Base-by-base conservation (phyloP, 37 sponge, comb jelly and placozoan genomes). In the Beroe ovata region DNA sequence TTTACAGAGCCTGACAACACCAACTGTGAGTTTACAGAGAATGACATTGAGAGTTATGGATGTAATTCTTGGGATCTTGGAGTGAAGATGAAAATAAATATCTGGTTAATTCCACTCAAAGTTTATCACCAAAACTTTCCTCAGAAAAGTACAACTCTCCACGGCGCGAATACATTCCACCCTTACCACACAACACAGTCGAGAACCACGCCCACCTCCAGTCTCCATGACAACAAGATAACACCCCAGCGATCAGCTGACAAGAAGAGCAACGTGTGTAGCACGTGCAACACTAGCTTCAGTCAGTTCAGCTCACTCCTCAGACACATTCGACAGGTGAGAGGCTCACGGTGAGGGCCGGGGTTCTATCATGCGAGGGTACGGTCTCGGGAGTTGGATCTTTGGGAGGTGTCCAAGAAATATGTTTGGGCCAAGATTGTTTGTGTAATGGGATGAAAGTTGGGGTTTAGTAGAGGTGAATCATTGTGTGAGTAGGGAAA, bases 311-410 rank as follows among this genome's bases (percentile, higher is more conserved):
- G 54, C 26, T 77, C 84, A 42, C 84, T 77, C 33, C 84, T 77
- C 84, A 77, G 84, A 77, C 84, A 77, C 84, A 77, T 77, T 54
- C 2, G 84, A 77, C 84, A 77, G 84, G 84, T 77, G 32, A 36
- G n/a, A n/a, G n/a, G n/a, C n/a, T n/a, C n/a, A n/a, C n/a, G n/a
- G n/a, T n/a, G n/a, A n/a, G n/a, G n/a, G n/a, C n/a, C n/a, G n/a
- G n/a, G n/a, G n/a, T n/a, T n/a, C n/a, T n/a, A n/a, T n/a, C n/a
- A n/a, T n/a, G n/a, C n/a, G n/a, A n/a, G n/a, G n/a, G n/a, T n/a
- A n/a, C n/a, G n/a, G n/a, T n/a, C n/a, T n/a, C n/a, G n/a, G n/a
- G n/a, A n/a, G n/a, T n/a, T n/a, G n/a, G n/a, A n/a, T n/a, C n/a
- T n/a, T n/a, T n/a, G n/a, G n/a, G n/a, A n/a, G n/a, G n/a, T n/a